Base-by-base conservation (phyloP, 2,888 invertebrate genomes). In the Erpobdella octoculata region DNA sequence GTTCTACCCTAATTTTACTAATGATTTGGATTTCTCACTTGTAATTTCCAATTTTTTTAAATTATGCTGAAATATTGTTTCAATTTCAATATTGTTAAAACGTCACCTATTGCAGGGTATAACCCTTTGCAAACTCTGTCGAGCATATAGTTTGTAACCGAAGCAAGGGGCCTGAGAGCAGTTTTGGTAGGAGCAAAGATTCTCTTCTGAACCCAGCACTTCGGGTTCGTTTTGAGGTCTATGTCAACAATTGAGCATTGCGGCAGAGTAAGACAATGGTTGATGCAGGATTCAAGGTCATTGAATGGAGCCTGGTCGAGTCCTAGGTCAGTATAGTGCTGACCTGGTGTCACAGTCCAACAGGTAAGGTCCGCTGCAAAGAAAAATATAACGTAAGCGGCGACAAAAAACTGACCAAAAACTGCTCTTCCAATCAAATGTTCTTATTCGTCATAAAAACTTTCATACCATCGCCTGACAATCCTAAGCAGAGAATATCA, bases 221-320 rank as follows among this genome's bases (percentile, higher is more conserved):
- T 48, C 2, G 9, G 48, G 25, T 18, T 48, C 48, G 48, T 48
- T 3, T 18, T 25, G 18, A 9, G 18, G 4, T 48, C 48, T 3
- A 48, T 48, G 48, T 48, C 48, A 48, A 48, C 48, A 48, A 48
- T 48, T 21, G 48, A 48, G 25, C 48, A 48, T 48, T 48, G 48
- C 5, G 48, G 48, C 48, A 48, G 12, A 48, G n/a, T 48, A 25
- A 48, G 48, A 48, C 48, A 48, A 9, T 48, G 48, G 12, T 48
- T 48, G 48, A 48, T 48, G 48, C 48, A 48, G 4, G 48, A 48
- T 21, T 48, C 48, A 25, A 3, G 48, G 25, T 48, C 48, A 48
- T 48, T 48, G 9, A 6, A 48, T 9, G 48, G 48, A 6, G 48
- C 48, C 48, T 48, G 48, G 48, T 41, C 18, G 41, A 41, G 41